phyloP scores from a whole-genome alignment of 1,140 invertebrate species.

The Aphelenchoides besseyi region DNA sequence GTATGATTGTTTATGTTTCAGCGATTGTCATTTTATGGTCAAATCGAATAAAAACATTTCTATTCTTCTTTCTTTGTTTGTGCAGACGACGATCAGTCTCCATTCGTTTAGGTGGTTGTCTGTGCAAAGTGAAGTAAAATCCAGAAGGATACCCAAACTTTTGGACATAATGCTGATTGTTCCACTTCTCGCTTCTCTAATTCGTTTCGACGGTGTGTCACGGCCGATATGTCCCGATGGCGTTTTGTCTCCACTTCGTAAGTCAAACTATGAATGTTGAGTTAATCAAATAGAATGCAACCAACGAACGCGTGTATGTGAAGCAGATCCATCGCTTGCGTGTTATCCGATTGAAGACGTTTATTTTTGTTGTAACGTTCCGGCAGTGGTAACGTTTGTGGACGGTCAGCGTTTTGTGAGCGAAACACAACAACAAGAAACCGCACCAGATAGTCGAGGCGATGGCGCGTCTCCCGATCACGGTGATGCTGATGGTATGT shows the following conservation, averaged over 20 bases:
- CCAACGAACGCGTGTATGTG: neutral
- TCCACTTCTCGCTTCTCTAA: neutral
- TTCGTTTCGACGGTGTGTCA: neutral
- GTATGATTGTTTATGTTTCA: neutral
- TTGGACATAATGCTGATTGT: neutral
- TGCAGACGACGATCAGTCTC: neutral
- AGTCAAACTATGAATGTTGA: neutral
- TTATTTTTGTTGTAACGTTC: constrained; percentile 11
- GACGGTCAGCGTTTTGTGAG: neutral
- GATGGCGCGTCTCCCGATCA: no score
- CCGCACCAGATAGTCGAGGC: neutral
- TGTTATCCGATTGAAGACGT: neutral
- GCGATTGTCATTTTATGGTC: neutral
- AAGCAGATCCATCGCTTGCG: neutral
- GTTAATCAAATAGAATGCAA: constrained; percentile 10
- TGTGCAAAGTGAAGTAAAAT: neutral
- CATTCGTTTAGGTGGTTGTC: neutral
- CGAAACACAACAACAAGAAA: neutral
- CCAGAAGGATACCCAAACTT: no score
- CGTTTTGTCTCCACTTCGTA: neutral
- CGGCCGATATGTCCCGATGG: constrained; percentile 5
- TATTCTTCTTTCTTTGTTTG: neutral
- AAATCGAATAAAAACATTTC: neutral
- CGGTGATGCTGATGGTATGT: neutral
- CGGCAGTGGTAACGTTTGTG: neutral